phyloP scores from a whole-genome alignment of 2,113 vertebrate genomes.

The Tachysurus fulvidraco region DNA sequence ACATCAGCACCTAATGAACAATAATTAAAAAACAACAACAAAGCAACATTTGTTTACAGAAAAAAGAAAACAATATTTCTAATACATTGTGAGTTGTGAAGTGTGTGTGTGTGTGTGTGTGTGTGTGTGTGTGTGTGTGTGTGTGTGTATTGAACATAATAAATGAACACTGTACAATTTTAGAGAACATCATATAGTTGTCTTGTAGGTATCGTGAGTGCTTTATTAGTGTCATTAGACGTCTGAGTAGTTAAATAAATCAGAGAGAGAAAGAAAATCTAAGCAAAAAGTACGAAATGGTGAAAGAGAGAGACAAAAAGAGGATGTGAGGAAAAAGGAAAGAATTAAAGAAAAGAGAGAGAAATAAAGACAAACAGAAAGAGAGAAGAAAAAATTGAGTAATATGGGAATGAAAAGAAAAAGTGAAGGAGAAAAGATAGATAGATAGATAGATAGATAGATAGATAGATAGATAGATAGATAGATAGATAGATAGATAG shows the following conservation, averaged over 20 bases:
- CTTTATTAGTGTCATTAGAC: not conserved
- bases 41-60: not conserved
- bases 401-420: not conserved
- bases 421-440: not conserved
- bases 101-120: not conserved
- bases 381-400: not conserved
- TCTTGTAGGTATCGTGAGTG: not conserved
- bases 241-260: not conserved
- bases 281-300: not conserved
- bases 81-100: not conserved
- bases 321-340: not conserved
- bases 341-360: not conserved
- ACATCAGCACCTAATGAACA: not conserved
- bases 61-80: not conserved
- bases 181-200: not conserved
- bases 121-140: not conserved
- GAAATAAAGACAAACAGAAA: not conserved
- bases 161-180: not conserved
- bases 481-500: not conserved
- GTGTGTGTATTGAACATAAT: not conserved
- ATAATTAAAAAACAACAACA: not conserved
- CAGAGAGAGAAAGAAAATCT: not conserved
- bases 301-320: not conserved
- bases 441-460: not conserved
- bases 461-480: not conserved